These are phyloP conservation scores for Lycaena phlaeas DNA, from an alignment of 2,888 invertebrate species.

Conservation along the genomic window DNA sequence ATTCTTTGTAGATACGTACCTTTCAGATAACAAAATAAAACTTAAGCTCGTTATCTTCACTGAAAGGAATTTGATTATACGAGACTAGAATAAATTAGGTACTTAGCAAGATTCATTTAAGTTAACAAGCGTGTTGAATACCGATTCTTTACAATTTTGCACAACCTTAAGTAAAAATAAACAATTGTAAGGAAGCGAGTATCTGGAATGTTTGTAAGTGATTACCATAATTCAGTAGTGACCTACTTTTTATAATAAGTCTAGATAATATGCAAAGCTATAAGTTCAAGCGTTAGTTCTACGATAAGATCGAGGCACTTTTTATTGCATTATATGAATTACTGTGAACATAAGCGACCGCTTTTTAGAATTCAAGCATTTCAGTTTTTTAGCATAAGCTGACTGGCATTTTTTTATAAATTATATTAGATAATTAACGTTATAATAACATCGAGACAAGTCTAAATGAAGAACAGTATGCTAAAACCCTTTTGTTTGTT, in stretches of 20 bases:
- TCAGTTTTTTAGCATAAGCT: no score
- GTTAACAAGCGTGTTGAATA: constrained; percentile 8
- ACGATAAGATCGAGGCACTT: not conserved
- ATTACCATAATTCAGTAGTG: not conserved
- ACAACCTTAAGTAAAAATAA: constrained; percentile 5
- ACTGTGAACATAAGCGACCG: no score
- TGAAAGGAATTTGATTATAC: constrained; percentile 9
- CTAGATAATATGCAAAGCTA: not conserved
- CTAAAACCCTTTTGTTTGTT: no score
- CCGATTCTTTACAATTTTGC: constrained; percentile 6
- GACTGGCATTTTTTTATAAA: no score
- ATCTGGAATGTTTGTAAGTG: constrained; percentile 2
- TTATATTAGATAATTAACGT: no score
- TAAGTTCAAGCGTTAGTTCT: not conserved
- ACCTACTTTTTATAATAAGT: not conserved
- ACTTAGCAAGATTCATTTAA: constrained; percentile 7
- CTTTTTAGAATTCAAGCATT: no score
- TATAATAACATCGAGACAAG: no score
- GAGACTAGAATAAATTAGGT: constrained; percentile 9
- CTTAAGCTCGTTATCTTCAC: constrained; percentile 8
- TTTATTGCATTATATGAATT: not conserved
- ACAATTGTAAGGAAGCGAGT: constrained; percentile 3
- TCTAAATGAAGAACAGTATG: no score
- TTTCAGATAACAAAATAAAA: constrained; percentile 32
- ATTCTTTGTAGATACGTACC: constrained; percentile 40